Evolutionary conservation across 2,797 vertebrate genomes (phyloP), one percentile per base, ranked within the genome.

Genomic region (Fundulus diaphanus): DNA sequence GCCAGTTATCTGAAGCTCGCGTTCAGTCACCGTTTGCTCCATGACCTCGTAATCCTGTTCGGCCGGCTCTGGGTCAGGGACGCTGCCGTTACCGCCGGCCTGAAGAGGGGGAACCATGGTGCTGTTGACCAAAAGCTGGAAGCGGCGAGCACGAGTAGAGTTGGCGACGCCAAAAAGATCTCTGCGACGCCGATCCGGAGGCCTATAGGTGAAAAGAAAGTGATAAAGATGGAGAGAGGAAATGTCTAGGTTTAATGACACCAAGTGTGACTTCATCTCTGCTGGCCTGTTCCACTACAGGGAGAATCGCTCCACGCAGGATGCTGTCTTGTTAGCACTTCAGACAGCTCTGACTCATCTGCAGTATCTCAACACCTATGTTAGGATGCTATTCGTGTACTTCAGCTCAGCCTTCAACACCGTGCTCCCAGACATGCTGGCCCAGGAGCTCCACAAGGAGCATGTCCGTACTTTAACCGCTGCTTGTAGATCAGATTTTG

Each of bases 161-260:
- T 99, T 99, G 52, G 96, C 95, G 0, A 96, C 70, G 0, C 93
- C 95, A 12, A 95, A 94, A 42, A 98, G 76, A 0, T 99, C 98
- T 83, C 98, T 94, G 2, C 97, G 96, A 15, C 96, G 97, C 48
- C 98, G 94, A 75, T 97, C 97, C 0, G 88, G 87, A 15, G 95
- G 95, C 80, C 95, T 96, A 70, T 27, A 84, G 40, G 33, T 0
- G 48, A 57, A 40, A 63, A 44, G 2, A 31, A 27, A 44, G 5
- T 57, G 22, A 68, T 13, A 12, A 44, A 9, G 18, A 54, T 8
- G 33, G 37, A 22, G 48, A 37, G 24, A 63, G 24, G 59, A 20
- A 63, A 18, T 20, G 31, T 22, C 27, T 59, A 59, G 2, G 16
- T 33, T 59, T 59, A 59, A 3, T 33, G 29, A 31, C 6, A 3